Evolutionary conservation across 2,797 vertebrate genomes (phyloP).

Genomic region (Molossus molossus): DNA sequence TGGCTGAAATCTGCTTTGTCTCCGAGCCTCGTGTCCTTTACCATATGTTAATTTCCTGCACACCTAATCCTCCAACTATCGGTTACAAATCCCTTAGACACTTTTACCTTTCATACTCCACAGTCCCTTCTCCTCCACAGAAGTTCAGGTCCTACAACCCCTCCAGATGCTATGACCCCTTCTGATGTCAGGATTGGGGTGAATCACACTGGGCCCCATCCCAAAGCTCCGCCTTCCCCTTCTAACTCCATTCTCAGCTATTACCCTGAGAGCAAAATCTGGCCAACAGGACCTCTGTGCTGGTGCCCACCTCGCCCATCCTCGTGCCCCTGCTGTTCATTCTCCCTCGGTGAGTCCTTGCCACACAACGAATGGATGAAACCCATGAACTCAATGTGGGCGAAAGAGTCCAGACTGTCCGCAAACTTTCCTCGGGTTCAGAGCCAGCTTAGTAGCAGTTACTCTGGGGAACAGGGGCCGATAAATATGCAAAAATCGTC

Average conservation of each 20-base stretch:
- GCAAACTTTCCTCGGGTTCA: neutral
- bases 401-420: neutral
- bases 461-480: neutral
- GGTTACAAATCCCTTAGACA: slow-evolving; percentile 68
- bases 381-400: neutral
- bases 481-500: neutral
- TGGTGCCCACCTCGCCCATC: neutral
- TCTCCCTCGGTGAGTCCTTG: neutral
- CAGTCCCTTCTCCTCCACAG: neutral
- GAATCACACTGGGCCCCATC: neutral
- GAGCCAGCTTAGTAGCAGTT: neutral
- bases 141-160: neutral
- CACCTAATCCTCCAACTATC: slow-evolving; percentile 63
- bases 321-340: neutral
- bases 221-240: neutral
- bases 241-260: neutral
- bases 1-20: slow-evolving; percentile 1
- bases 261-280: neutral
- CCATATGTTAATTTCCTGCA: slow-evolving; percentile 55
- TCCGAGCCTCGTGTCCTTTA: neutral
- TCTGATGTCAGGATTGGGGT: neutral
- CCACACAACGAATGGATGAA: neutral
- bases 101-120: slow-evolving; percentile 4
- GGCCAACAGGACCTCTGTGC: neutral
- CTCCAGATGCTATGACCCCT: neutral